phyloP scores from a whole-genome alignment of 2,797 vertebrate species.

The Enteromius argenteus region DNA sequence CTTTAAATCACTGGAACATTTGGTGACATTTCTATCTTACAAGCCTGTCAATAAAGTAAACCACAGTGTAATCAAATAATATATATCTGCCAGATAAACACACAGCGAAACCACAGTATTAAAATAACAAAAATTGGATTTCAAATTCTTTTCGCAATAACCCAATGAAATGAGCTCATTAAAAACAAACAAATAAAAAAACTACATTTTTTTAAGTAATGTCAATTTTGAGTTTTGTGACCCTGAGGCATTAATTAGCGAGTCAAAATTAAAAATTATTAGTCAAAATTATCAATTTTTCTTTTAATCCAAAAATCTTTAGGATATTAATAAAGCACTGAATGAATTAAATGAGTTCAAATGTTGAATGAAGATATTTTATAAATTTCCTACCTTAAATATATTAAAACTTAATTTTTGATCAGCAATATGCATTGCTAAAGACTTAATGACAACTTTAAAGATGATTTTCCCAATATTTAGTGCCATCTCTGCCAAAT shows the following conservation, averaged over 20 bases:
- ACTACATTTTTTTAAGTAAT: neutral
- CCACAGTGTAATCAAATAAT: neutral
- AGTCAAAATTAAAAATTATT: no score
- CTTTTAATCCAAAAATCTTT: neutral
- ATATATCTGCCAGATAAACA: neutral
- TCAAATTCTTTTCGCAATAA: neutral
- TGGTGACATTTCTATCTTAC: neutral
- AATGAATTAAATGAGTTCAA: no score
- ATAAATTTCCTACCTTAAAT: neutral
- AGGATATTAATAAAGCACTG: neutral
- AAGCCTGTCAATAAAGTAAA: slow-evolving; percentile 7
- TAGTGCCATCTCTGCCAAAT: neutral
- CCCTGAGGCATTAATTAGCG: neutral
- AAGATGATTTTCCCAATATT: neutral
- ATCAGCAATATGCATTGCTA: neutral
- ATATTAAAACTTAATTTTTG: neutral
- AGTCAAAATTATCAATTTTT: neutral
- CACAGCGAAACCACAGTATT: neutral
- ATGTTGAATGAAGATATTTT: no score
- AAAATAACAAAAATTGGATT: neutral
- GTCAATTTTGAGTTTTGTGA: neutral
- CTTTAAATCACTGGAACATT: slow-evolving; percentile 8
- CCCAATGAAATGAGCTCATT: neutral
- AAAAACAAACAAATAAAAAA: neutral
- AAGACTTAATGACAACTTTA: neutral